Base-by-base conservation (phyloP, 1,140 invertebrate species). In the Helicoverpa zea region DNA sequence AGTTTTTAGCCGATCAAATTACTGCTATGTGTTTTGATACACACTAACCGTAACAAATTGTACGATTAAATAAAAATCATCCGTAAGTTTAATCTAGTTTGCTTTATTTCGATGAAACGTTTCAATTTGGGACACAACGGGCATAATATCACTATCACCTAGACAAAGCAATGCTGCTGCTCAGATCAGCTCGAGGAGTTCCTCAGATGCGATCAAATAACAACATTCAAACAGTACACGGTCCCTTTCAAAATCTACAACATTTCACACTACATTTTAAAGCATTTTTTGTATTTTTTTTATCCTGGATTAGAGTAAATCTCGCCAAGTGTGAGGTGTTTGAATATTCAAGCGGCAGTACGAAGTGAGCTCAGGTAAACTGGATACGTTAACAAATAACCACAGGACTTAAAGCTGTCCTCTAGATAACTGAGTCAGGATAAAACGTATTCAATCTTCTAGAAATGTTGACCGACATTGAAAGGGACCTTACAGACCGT, bases 41-140 rank as follows among this genome's bases (percentile, higher is more conserved):
- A n/a, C n/a, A n/a, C n/a, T n/a, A n/a, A n/a, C n/a, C n/a, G n/a
- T n/a, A n/a, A 0, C 23, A 23, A 23, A 23, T 23, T 2, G 23
- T 23, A 23, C 23, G 23, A 23, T 23, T 23, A 23, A 59, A 59
- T 59, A 16, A 59, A 59, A 59, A 2, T 5, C 18, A 16, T n/a
- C 23, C 47, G 18, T 16, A 47, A 66, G 2, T 66, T 66, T 64
- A 10, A 23, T 10, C 61, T 43, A 12, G 11, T 68, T 47, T 49
- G 12, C 43, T 49, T 68, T 68, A 61, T 61, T 61, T 30, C 58
- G 35, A 59, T 59, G 58, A 0, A 13, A 72, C 68, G 49, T 72
- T 30, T 51, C 49, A 72, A 72, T 72, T 66, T 68, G 35, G 64
- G n/a, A 72, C 68, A 72, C 3, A 72, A 29, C 23, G 49, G 47